Percentiles rank a stretch among this genome's conserved stretches.
These are phyloP conservation scores for Sarcophaga variegata DNA, from an alignment of 2,888 invertebrate species.

Conservation along the genomic window DNA sequence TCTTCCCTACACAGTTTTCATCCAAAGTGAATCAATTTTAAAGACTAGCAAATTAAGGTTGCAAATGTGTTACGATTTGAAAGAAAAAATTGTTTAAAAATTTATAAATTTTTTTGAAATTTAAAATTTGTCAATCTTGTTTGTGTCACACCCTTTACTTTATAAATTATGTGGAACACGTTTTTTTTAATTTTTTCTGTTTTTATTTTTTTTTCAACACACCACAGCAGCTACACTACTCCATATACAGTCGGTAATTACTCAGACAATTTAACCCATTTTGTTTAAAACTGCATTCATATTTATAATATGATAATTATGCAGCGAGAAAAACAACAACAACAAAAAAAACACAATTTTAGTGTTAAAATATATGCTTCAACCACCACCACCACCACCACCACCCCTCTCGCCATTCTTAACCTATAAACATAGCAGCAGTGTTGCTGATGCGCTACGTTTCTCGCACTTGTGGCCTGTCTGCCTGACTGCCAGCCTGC, in stretches of 20 bases:
- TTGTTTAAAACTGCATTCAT: slow-evolving; percentile 50
- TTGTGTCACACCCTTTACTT: neutral
- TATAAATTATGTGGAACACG: neutral
- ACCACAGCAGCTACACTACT: slow-evolving; percentile 6
- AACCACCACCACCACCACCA: neutral
- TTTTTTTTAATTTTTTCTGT: slow-evolving; percentile 11
- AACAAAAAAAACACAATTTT: neutral
- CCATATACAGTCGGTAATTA: slow-evolving; percentile 50
- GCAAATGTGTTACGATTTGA: no score
- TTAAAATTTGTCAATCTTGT: neutral
- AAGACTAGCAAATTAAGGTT: no score
- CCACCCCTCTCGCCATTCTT: neutral
- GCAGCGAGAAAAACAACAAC: neutral
- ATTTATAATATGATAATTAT: slow-evolving; percentile 57
- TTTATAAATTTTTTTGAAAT: no score
- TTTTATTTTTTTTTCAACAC: neutral
- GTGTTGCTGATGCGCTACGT: slow-evolving; percentile 18
- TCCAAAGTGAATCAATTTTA: no score
- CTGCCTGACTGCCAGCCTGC: neutral
- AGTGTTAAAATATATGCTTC: neutral
- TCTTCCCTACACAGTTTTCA: neutral
- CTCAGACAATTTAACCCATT: slow-evolving; percentile 67
- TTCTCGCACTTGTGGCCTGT: neutral
- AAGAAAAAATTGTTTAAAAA: no score
- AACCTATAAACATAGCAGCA: neutral